Base-by-base conservation (phyloP, 2,797 vertebrate species). In the Typhlichthys eigenmanni region DNA sequence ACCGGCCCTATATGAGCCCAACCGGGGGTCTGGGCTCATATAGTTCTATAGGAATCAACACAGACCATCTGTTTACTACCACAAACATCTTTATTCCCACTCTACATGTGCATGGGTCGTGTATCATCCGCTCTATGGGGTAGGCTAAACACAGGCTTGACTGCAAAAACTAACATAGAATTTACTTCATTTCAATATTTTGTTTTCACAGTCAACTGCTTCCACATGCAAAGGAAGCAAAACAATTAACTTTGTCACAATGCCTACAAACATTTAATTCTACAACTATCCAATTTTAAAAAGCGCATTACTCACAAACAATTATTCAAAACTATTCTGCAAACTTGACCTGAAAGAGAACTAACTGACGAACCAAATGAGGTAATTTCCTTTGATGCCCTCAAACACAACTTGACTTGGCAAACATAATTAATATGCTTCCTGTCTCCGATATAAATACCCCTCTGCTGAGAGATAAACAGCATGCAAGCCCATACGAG, bases 381-480 rank as follows among this genome's bases (percentile, higher is more conserved):
- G 58, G 66, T 82, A 60, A 75, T 72, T 80, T 83, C 77, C 79
- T 76, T 34, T 56, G n/a, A 74, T 76, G 38, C 53, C 58, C 34
- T 50, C 55, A 60, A 76, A 79, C 52, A 68, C 45, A 76, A 80
- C 55, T 58, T 60, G 48, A 76, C 45, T 55, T 24, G 55, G 60
- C 60, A 45, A 29, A 32, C 47, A 78, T 64, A 68, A 63, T 72
- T 85, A 72, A 85, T 58, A 63, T 59, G 51, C 74, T 87, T 84
- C 78, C 71, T 66, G 29, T 67, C 55, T 6, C 49, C 69, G 24
- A 29, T 74, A 64, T 77, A 71, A 83, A 81, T 81, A 79, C 32
- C 56, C 17, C 34, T 64, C 47, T 66, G 66, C 57, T 51, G 11
- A 13, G 76, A 64, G 72, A 78, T 87, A 89, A 92, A 92, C 90